Percentiles rank a stretch among this genome's conserved stretches.
These are phyloP conservation scores for Pogonocichla stellata DNA, from an alignment of 2,113 vertebrate species.

Conservation along the genomic window DNA sequence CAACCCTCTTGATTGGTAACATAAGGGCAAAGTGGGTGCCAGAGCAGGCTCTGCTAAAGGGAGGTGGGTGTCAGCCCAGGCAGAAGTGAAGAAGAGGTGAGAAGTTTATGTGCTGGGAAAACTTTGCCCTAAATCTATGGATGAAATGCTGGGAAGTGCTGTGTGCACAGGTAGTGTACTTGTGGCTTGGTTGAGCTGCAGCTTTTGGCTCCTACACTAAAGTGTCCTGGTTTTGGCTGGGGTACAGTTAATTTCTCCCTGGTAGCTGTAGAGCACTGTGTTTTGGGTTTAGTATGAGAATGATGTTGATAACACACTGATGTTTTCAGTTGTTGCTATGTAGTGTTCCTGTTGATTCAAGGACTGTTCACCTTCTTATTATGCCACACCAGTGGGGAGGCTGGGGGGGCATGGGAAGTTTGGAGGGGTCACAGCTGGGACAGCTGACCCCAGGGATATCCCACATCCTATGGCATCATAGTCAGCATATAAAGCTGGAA, in stretches of 20 bases:
- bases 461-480: neutral
- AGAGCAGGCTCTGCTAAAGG: neutral
- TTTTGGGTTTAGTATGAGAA: neutral
- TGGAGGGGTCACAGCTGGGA: neutral
- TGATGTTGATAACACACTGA: neutral
- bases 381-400: neutral
- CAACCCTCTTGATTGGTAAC: neutral
- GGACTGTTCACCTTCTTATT: neutral
- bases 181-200: neutral
- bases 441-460: neutral
- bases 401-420: neutral
- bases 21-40: neutral
- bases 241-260: neutral
- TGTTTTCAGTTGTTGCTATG: neutral
- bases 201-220: neutral
- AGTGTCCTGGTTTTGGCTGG: neutral
- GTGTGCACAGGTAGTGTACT: neutral
- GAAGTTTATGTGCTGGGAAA: neutral
- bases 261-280: neutral
- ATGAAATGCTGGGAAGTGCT: neutral
- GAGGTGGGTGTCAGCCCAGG: neutral
- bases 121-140: fast-evolving
- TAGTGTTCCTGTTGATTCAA: neutral
- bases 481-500: neutral
- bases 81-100: neutral